These are phyloP conservation scores for Rhagologus leucostigma DNA, from an alignment of 2,113 vertebrate species.

Conservation along the genomic window DNA sequence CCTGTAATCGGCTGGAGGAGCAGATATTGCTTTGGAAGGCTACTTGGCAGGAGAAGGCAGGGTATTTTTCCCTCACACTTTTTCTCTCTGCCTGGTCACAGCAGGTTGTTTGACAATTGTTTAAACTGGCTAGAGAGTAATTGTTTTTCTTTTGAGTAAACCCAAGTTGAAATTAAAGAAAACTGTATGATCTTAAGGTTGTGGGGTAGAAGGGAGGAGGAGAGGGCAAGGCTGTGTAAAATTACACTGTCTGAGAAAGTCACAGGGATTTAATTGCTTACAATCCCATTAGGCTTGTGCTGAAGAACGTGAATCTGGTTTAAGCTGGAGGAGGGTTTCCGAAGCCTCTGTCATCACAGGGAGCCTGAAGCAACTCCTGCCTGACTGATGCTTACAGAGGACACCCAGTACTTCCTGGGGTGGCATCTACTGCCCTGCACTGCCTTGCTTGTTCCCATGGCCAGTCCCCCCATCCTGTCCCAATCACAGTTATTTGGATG, in stretches of 20 bases:
- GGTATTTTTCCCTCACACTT: background rate
- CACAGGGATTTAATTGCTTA: background rate
- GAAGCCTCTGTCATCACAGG: background rate
- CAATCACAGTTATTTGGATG: background rate
- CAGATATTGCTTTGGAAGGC: background rate
- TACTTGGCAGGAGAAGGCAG: background rate
- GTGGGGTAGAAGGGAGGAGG: background rate
- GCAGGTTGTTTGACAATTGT: background rate
- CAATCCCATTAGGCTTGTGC: background rate
- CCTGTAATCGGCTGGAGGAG: background rate
- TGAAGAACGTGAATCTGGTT: background rate
- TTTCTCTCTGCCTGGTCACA: background rate
- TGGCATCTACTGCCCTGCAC: background rate
- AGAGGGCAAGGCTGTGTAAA: background rate
- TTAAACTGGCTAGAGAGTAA: background rate
- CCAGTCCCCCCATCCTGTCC: rapidly evolving
- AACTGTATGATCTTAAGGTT: background rate
- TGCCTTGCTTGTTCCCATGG: background rate
- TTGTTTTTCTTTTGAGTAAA: background rate
- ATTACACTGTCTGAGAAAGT: background rate
- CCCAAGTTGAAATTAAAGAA: background rate
- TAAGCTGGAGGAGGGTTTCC: background rate
- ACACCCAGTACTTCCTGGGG: background rate
- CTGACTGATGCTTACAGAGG: background rate
- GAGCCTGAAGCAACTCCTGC: background rate